Evolutionary conservation across 2,113 vertebrate genomes (phyloP), one percentile per base, ranked within the genome.

Genomic region (Apodemus speciosus): DNA sequence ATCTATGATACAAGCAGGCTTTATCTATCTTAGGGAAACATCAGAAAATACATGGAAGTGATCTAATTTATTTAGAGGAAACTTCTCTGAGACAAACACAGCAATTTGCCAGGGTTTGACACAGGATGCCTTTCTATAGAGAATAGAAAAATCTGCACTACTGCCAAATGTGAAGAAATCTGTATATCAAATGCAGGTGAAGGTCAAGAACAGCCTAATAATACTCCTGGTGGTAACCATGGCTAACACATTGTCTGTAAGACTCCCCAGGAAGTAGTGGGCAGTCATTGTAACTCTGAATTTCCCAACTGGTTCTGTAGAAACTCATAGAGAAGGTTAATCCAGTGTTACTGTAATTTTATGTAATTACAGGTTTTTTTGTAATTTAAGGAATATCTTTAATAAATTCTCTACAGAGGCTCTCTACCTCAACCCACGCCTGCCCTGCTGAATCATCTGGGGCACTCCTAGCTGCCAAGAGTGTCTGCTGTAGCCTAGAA

Each of bases 61-160:
- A 92, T 96, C 85, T 94, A 86, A 94, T 89, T 62, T 84, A 81
- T 95, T 80, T 89, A 64, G 32, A 40, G n/a, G 43, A 92, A 94
- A 93, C 8, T 77, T 35, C 18, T 86, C 40, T 89, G 84, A 86
- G 23, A 66, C 30, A 16, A 30, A 88, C 0, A 75, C 9, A 85
- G 23, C 66, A 91, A 16, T 79, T 53, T 13, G 66, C 64, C 32
- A 46, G 2, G 71, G 21, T 88, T 84, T 89, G 27, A 69, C 21
- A 72, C 6, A 62, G 13, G 46, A 46, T 90, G 21, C 11, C n/a
- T 73, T 46, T 73, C 85, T 43, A 27, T 35, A 58, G 6, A n/a
- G 32, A 85, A 60, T 56, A 43, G 35, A 68, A 27, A 84, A 49
- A 79, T 53, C 6, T 91, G 49, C 5, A 80, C 49, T 64, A 30